phyloP scores from a whole-genome alignment of 2,113 vertebrate species.

The Alethe castanea region DNA sequence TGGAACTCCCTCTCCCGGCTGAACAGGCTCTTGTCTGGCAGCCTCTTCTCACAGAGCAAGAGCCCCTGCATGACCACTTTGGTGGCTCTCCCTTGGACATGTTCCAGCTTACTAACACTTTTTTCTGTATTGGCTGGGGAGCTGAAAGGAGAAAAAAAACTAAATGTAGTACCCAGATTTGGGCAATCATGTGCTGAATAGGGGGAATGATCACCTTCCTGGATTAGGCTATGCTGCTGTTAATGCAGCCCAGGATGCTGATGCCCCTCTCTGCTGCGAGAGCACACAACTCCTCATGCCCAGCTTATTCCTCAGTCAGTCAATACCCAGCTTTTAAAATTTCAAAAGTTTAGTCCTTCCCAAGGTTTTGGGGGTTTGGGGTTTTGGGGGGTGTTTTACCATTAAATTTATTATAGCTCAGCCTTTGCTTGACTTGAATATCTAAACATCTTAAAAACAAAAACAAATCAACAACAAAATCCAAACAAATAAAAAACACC shows the following conservation, averaged over 20 bases:
- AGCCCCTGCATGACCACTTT: not conserved
- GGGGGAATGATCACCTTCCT: not conserved
- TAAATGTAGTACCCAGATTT: not conserved
- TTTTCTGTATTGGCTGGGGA: not conserved
- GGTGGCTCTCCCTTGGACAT: not conserved
- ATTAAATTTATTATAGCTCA: not conserved
- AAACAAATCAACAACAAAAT: not conserved
- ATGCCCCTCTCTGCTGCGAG: not conserved
- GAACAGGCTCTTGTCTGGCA: not conserved
- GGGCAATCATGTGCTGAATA: not conserved
- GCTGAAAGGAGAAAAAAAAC: not conserved
- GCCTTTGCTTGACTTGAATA: not conserved
- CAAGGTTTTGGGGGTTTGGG: not conserved
- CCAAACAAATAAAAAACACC: not conserved
- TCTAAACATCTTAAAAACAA: not conserved
- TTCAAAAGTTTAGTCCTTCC: not conserved
- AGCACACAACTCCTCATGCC: rapidly evolving
- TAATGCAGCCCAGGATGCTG: not conserved
- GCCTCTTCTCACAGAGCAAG: not conserved
- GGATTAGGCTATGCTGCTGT: rapidly evolving
- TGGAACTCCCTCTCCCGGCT: not conserved
- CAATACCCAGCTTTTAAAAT: not conserved
- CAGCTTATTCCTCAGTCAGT: not conserved
- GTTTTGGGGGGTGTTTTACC: not conserved
- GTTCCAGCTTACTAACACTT: not conserved